These are phyloP conservation scores for Goniozus legneri DNA, from an alignment of 1,140 invertebrate species.

Conservation along the genomic window DNA sequence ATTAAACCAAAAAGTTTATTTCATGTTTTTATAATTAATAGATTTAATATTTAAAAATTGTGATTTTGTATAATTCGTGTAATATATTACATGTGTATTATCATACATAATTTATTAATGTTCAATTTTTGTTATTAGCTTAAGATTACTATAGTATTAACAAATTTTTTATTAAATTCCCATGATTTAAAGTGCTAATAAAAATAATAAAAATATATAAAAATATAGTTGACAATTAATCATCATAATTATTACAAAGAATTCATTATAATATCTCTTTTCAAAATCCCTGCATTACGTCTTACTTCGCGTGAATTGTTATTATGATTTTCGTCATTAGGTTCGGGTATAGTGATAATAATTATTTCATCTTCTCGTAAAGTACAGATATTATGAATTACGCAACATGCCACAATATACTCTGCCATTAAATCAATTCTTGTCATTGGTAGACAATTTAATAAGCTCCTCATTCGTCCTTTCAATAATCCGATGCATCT, in stretches of 20 bases:
- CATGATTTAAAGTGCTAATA: too few relatives aligned
- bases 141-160: not conserved
- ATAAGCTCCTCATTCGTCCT: conserved; percentile 13
- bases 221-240: not conserved
- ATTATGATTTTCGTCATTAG: not conserved
- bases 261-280: conserved; percentile 8
- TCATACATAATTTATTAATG: not conserved
- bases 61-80: not conserved
- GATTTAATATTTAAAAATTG: not conserved
- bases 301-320: not conserved
- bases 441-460: conserved; percentile 5
- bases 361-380: conserved; percentile 7
- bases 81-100: not conserved
- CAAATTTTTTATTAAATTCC: not conserved
- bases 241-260: not conserved
- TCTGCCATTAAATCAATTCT: conserved; percentile 8
- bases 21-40: not conserved
- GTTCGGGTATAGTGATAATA: not conserved
- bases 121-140: not conserved
- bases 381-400: conserved; percentile 12
- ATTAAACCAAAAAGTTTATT: not conserved
- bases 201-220: not conserved
- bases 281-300: not conserved
- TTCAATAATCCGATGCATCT: conserved; percentile 11
- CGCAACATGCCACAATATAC: conserved; percentile 15